These are phyloP conservation scores for Oceanites oceanicus DNA, from an alignment of 2,113 vertebrate species.

Conservation along the genomic window DNA sequence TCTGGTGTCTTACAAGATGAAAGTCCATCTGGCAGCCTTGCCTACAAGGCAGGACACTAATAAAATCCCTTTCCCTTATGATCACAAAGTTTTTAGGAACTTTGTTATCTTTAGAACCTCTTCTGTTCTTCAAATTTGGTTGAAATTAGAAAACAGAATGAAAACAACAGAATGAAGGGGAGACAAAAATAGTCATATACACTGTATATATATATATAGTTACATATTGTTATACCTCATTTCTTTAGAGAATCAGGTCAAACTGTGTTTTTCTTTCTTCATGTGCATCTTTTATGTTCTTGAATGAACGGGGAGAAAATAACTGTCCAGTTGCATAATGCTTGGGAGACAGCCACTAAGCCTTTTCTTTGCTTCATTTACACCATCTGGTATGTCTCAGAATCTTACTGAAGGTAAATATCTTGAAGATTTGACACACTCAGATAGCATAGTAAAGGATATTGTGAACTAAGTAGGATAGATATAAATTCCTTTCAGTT, in stretches of 20 bases:
- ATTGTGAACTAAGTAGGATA: not conserved
- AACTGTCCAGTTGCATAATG: not conserved
- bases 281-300: not conserved
- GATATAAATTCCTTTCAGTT: not conserved
- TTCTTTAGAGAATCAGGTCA: not conserved
- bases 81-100: not conserved
- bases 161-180: not conserved
- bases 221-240: not conserved
- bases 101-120: not conserved
- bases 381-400: not conserved
- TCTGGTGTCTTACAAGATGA: not conserved
- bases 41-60: not conserved
- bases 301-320: not conserved
- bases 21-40: not conserved
- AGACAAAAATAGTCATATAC: not conserved
- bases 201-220: not conserved
- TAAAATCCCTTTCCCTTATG: not conserved
- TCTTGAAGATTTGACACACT: not conserved
- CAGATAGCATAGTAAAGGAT: not conserved
- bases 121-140: not conserved
- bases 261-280: not conserved
- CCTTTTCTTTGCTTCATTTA: not conserved
- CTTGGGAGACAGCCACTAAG: not conserved
- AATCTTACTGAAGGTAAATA: not conserved
- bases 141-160: not conserved